Percentiles rank a stretch among this genome's conserved stretches.
phyloP scores from a whole-genome alignment of 2,797 vertebrate genomes.

The Schizothorax lantsangensis region DNA sequence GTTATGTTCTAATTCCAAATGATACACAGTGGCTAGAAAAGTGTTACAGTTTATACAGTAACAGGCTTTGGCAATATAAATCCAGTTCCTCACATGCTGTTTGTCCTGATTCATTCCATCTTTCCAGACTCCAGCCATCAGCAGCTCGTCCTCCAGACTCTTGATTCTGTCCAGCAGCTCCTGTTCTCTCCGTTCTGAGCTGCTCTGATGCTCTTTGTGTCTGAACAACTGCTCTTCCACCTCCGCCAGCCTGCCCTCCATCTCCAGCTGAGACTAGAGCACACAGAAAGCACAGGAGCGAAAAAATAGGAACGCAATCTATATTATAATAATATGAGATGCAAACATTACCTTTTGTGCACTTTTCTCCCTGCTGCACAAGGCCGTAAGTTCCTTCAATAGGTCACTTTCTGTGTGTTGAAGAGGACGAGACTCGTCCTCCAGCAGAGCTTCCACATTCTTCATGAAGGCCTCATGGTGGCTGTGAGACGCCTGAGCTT shows the following conservation, averaged over 20 bases:
- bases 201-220: slow-evolving; percentile 76
- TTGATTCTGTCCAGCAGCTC: slow-evolving; percentile 78
- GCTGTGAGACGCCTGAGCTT: slow-evolving; percentile 68
- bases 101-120: slow-evolving; percentile 82
- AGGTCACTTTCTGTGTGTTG: slow-evolving; percentile 75
- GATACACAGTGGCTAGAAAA: background rate
- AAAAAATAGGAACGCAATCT: background rate
- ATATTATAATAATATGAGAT: background rate
- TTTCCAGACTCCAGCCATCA: slow-evolving; percentile 76
- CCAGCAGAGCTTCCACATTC: slow-evolving; percentile 75
- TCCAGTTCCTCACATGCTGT: slow-evolving; percentile 80
- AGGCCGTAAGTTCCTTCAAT: slow-evolving; percentile 74
- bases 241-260: slow-evolving; percentile 76
- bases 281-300: background rate
- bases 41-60: background rate
- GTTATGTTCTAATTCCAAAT: background rate
- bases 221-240: slow-evolving; percentile 77
- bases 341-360: slow-evolving; percentile 52
- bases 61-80: background rate
- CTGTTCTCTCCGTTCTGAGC: slow-evolving; percentile 81
- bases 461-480: slow-evolving; percentile 76
- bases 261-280: slow-evolving; percentile 68
- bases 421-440: slow-evolving; percentile 39
- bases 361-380: slow-evolving; percentile 74
- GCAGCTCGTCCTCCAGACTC: slow-evolving; percentile 81